phyloP scores from a whole-genome alignment of 2,797 vertebrate genomes.

The Falco berigora region DNA sequence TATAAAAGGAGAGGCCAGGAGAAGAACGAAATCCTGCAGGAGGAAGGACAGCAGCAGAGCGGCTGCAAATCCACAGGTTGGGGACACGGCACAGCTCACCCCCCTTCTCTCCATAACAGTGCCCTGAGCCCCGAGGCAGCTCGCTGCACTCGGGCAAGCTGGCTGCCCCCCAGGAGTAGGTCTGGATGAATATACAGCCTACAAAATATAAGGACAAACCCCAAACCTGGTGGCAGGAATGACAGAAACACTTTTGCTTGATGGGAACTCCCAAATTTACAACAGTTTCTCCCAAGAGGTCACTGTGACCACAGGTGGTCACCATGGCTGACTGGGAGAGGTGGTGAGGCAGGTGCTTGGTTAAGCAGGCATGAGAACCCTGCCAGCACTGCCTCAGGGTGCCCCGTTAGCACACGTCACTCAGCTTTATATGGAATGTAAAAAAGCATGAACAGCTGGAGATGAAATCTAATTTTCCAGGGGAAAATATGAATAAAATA shows the following conservation, averaged over 20 bases:
- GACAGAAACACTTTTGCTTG: neutral
- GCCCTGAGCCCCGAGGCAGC: neutral
- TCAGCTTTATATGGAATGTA: neutral
- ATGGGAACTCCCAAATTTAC: neutral
- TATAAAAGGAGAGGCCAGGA: neutral
- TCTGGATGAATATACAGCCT: neutral
- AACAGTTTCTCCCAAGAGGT: neutral
- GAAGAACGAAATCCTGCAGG: neutral
- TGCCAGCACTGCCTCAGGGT: neutral
- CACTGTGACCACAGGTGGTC: neutral
- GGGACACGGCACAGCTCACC: neutral
- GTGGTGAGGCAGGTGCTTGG: neutral
- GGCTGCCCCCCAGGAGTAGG: neutral
- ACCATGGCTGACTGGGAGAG: neutral
- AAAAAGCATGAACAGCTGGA: neutral
- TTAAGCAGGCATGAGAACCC: neutral
- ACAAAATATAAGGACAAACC: neutral
- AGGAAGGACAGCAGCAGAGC: neutral
- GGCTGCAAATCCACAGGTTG: neutral
- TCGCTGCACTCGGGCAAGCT: neutral
- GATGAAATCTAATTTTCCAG: neutral
- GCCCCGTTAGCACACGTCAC: neutral
- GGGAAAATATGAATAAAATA: neutral
- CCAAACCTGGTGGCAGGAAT: neutral
- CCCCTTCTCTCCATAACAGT: rapidly evolving